These are phyloP conservation scores for Acanthisitta chloris DNA, from an alignment of 2,113 vertebrate genomes.

Conservation along the genomic window DNA sequence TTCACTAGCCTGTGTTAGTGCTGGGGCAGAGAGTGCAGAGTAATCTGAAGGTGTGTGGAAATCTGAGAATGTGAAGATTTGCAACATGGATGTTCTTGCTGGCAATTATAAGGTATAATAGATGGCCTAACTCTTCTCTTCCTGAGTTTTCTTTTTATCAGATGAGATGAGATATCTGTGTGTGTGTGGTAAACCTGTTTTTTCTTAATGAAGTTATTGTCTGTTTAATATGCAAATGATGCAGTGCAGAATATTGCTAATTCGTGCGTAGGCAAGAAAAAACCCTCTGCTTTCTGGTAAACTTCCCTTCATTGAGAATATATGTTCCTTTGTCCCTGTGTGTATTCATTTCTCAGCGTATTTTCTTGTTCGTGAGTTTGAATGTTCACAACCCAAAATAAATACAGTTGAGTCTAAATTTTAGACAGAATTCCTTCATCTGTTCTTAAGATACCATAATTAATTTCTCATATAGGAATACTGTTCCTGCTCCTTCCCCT, in stretches of 20 bases:
- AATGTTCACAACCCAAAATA: neutral
- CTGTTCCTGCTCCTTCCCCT: neutral
- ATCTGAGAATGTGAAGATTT: neutral
- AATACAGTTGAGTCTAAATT: neutral
- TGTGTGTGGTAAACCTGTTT: conserved; percentile 15
- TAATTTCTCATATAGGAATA: neutral
- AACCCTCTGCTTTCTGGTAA: neutral
- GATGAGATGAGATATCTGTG: neutral
- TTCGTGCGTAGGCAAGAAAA: neutral
- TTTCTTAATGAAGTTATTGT: conserved; percentile 13
- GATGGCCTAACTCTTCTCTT: neutral
- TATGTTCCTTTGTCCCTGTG: neutral
- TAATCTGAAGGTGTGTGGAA: neutral
- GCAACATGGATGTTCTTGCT: neutral
- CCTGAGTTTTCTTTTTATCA: neutral
- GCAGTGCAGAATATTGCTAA: neutral
- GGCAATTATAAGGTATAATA: neutral
- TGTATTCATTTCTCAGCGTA: neutral
- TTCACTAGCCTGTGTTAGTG: neutral
- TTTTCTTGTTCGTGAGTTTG: neutral
- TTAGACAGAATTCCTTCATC: neutral
- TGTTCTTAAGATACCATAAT: neutral
- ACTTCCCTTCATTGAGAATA: neutral
- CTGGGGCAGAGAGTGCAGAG: neutral
- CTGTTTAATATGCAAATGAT: conserved; percentile 41